Conservation (phyloP, 1,140 invertebrate genomes). For the Brachionus rotundiformis region DNA sequence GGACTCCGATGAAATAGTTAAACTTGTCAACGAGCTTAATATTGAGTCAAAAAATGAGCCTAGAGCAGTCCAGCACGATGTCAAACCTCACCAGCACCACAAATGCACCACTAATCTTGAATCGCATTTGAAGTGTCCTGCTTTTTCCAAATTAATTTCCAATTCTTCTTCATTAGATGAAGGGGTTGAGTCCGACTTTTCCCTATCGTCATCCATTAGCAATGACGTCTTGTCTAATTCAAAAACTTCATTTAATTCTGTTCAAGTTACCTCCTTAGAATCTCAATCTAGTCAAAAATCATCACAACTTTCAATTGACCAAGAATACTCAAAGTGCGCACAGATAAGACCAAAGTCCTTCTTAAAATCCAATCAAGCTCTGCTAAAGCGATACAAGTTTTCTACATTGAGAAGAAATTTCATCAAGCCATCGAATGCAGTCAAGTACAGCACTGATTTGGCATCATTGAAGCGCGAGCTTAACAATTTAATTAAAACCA, state of each 20-base stretch:
- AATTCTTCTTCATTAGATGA: conserved; percentile 26
- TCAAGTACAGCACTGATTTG: background rate
- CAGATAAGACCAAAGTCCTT: background rate
- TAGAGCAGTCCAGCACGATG: background rate
- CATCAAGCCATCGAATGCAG: background rate
- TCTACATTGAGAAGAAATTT: conserved; percentile 18
- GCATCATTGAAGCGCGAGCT: conserved; percentile 26
- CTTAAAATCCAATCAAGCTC: background rate
- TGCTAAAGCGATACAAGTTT: conserved; percentile 23
- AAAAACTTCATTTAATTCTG: background rate
- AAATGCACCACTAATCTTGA: conserved; percentile 13
- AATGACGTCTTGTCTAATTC: conserved; percentile 20
- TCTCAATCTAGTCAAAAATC: conserved; percentile 50
- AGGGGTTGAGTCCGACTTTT: conserved; percentile 36
- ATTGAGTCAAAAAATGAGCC: background rate
- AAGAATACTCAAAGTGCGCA: background rate
- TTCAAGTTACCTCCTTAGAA: conserved; percentile 26
- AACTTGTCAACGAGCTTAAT: conserved; percentile 16
- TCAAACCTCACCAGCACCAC: conserved; percentile 16
- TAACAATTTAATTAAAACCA: conserved; percentile 28
- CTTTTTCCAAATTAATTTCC: conserved; percentile 33
- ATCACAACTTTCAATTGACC: background rate
- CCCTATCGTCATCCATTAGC: conserved; percentile 22
- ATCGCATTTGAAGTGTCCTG: conserved; percentile 31
- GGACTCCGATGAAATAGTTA: conserved; percentile 5